Conservation (phyloP, 1,140 invertebrate species). For the Belonocnema kinseyi region DNA sequence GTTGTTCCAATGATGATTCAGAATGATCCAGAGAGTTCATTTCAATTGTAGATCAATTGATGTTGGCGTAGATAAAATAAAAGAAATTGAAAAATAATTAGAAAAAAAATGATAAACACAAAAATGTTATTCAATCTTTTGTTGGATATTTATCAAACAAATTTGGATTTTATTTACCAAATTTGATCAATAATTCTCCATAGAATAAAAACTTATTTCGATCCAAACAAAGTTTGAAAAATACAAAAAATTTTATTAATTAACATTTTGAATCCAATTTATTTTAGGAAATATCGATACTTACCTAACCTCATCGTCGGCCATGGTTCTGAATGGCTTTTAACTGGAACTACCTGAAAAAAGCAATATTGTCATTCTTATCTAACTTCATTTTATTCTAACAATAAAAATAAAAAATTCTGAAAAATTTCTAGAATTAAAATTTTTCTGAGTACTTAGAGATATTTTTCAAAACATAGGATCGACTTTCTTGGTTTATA, state of each 20-base stretch:
- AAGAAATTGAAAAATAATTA: not conserved
- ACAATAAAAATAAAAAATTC: too few relatives aligned
- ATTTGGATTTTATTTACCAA: too few relatives aligned
- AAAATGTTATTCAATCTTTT: too few relatives aligned
- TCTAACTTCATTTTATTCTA: not conserved
- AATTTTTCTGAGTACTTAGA: too few relatives aligned
- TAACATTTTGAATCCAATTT: too few relatives aligned
- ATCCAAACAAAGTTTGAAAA: constrained; percentile 8
- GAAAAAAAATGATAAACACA: not conserved
- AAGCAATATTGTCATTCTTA: not conserved
- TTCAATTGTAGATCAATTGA: constrained; percentile 1
- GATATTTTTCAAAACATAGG: too few relatives aligned
- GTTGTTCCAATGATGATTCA: constrained; percentile 9
- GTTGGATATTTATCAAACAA: too few relatives aligned
- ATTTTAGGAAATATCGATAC: constrained; percentile 67
- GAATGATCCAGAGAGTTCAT: not conserved
- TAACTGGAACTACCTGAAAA: constrained; percentile 73
- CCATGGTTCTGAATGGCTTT: constrained; percentile 81
- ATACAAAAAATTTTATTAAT: not conserved
- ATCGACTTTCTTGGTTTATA: too few relatives aligned
- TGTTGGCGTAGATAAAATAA: not conserved
- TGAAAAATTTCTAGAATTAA: too few relatives aligned
- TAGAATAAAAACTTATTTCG: not conserved
- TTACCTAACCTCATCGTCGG: constrained; percentile 92
- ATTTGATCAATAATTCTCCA: not conserved